Conservation (phyloP, 2,888 invertebrate genomes). For the Nephrocerus scutellatus region DNA sequence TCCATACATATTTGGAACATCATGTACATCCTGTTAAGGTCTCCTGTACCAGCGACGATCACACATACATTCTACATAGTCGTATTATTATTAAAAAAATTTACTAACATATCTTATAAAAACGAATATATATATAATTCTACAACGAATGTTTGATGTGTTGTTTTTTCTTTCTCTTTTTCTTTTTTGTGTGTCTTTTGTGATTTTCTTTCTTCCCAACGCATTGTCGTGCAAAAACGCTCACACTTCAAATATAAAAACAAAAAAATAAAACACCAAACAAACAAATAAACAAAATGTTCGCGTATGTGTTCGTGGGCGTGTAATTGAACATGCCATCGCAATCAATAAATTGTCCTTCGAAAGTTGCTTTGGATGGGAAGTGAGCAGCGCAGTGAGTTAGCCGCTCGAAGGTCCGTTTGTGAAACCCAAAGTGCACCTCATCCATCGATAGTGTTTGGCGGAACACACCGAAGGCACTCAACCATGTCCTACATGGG, state of each 20-base stretch:
- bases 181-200: too few relatives aligned
- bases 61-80: too few relatives aligned
- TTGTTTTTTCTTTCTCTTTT: constrained; percentile 1
- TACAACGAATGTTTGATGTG: neutral
- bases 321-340: too few relatives aligned
- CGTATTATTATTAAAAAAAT: too few relatives aligned
- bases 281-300: constrained; percentile 1
- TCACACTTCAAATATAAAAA: too few relatives aligned
- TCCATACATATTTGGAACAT: too few relatives aligned
- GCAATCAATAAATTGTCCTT: constrained; percentile 1
- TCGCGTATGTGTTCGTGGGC: too few relatives aligned
- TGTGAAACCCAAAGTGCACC: constrained; percentile 41
- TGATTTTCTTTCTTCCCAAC: constrained; percentile 1
- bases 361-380: constrained; percentile 44
- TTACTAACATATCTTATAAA: too few relatives aligned
- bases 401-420: constrained; percentile 34
- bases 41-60: too few relatives aligned
- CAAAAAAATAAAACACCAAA: constrained; percentile 1
- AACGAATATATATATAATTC: constrained; percentile 1
- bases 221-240: neutral
- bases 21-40: too few relatives aligned
- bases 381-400: constrained; percentile 31
- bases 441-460: constrained; percentile 32
- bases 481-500: constrained; percentile 46
- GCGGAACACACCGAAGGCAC: constrained; percentile 38